Percentiles rank a stretch among this genome's conserved stretches.
These are phyloP conservation scores for Todus mexicanus DNA, from an alignment of 2,797 vertebrate genomes.

Conservation along the genomic window DNA sequence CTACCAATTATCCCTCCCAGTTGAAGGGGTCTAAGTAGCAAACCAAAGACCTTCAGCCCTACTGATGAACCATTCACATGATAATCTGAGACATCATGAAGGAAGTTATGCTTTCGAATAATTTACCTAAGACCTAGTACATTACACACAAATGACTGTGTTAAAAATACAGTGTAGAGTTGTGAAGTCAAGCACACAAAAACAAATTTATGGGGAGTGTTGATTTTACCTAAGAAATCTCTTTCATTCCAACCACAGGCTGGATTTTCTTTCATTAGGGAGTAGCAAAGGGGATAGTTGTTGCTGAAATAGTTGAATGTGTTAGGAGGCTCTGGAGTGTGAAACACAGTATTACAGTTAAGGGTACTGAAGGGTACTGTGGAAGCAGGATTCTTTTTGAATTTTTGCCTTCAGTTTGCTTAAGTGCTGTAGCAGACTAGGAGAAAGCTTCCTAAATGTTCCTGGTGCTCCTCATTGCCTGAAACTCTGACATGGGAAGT, in stretches of 20 bases:
- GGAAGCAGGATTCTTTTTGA: not conserved
- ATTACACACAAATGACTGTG: not conserved
- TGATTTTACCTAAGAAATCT: not conserved
- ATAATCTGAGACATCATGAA: not conserved
- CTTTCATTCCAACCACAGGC: not conserved
- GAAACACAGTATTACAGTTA: not conserved
- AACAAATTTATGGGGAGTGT: not conserved
- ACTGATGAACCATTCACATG: not conserved
- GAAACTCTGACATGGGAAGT: not conserved
- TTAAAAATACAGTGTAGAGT: not conserved
- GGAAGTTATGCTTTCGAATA: not conserved
- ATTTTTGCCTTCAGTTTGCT: not conserved
- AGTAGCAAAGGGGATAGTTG: not conserved
- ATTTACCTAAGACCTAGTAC: not conserved
- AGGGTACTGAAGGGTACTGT: not conserved
- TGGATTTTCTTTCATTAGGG: slow-evolving; percentile 2
- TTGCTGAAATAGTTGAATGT: not conserved
- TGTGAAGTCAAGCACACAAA: not conserved
- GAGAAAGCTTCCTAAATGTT: not conserved
- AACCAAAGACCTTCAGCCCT: not conserved
- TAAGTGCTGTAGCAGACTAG: not conserved
- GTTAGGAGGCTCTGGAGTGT: not conserved
- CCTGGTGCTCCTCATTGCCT: not conserved
- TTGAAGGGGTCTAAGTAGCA: not conserved
- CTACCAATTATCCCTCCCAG: not conserved